Percentiles rank a stretch among this genome's conserved stretches.
phyloP scores from a whole-genome alignment of 2,113 vertebrate genomes.

The Bufo gargarizans region DNA sequence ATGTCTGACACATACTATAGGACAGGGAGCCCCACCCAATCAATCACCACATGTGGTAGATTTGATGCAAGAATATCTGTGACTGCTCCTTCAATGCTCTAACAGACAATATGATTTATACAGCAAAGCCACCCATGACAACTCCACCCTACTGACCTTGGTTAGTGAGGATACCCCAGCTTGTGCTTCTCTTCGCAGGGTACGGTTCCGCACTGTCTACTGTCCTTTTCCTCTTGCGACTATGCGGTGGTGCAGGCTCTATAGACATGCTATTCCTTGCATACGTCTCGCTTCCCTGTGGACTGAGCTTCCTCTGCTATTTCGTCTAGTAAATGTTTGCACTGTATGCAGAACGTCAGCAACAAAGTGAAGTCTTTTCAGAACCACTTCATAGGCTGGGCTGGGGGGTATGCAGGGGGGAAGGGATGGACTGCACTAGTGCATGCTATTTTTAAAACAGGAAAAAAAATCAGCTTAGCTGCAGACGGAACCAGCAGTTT shows the following conservation, averaged over 20 bases:
- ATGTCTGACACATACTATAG: not conserved
- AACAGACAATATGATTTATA: not conserved
- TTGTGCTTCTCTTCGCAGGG: slow-evolving; percentile 77
- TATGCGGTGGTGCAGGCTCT: slow-evolving; percentile 63
- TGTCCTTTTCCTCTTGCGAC: slow-evolving; percentile 71
- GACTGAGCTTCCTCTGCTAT: slow-evolving; percentile 56
- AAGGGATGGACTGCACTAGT: slow-evolving; percentile 74
- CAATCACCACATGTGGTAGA: not conserved
- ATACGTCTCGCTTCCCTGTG: slow-evolving; percentile 63
- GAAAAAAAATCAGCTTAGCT: slow-evolving; percentile 74
- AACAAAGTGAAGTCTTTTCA: slow-evolving; percentile 66
- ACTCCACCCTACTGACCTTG: slow-evolving; percentile 85
- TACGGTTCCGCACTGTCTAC: slow-evolving; percentile 67
- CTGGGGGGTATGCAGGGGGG: slow-evolving; percentile 72
- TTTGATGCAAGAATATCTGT: not conserved
- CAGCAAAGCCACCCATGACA: not conserved
- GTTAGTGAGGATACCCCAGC: slow-evolving; percentile 93
- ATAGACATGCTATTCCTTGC: slow-evolving; percentile 72
- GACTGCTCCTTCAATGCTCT: not conserved
- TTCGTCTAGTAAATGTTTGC: slow-evolving; percentile 42
- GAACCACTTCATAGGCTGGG: slow-evolving; percentile 63
- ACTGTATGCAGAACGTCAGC: slow-evolving; percentile 65
- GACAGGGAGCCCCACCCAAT: too few species aligned
- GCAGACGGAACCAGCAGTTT: slow-evolving; percentile 57
- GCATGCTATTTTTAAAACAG: slow-evolving; percentile 92